A percentile compares a stretch with the other conserved stretches of the same genome.
phyloP scores from a whole-genome alignment of 1,140 invertebrate species.

The Drosophila persimilis region DNA sequence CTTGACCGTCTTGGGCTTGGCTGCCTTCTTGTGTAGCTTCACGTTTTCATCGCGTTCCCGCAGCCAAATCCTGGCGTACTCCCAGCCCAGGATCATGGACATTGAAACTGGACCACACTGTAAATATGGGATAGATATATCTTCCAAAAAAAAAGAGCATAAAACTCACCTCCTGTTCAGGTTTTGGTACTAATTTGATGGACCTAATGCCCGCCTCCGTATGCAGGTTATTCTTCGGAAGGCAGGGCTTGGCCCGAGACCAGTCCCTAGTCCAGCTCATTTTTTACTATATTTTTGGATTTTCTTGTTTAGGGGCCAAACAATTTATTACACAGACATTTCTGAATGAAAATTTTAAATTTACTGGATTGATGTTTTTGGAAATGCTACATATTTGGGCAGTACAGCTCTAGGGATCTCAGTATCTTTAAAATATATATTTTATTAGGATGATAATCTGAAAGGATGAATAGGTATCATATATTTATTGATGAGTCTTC shows the following conservation, averaged over 20 bases:
- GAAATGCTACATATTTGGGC: no score
- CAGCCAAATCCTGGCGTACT: constrained; percentile 67
- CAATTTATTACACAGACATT: background rate
- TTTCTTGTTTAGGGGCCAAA: background rate
- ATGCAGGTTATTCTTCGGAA: constrained; percentile 49
- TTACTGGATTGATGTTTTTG: no score
- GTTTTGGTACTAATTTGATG: constrained; percentile 31
- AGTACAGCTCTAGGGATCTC: no score
- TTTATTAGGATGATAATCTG: no score
- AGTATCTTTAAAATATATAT: no score
- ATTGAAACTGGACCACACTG: constrained; percentile 41
- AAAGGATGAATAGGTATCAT: no score
- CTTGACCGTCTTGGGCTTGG: constrained; percentile 49
- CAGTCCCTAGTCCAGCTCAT: constrained; percentile 43
- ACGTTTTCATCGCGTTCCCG: constrained; percentile 51
- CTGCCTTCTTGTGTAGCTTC: constrained; percentile 1
- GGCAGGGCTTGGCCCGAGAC: constrained; percentile 30
- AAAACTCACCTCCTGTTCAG: constrained; percentile 18
- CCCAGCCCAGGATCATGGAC: constrained; percentile 40
- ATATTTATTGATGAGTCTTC: no score
- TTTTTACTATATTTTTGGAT: background rate
- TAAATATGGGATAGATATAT: no score
- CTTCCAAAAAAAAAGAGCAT: no score
- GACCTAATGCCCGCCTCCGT: constrained; percentile 40
- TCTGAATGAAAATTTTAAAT: constrained; percentile 1